phyloP scores from a whole-genome alignment of 2,113 vertebrate species.

The Melospiza georgiana region DNA sequence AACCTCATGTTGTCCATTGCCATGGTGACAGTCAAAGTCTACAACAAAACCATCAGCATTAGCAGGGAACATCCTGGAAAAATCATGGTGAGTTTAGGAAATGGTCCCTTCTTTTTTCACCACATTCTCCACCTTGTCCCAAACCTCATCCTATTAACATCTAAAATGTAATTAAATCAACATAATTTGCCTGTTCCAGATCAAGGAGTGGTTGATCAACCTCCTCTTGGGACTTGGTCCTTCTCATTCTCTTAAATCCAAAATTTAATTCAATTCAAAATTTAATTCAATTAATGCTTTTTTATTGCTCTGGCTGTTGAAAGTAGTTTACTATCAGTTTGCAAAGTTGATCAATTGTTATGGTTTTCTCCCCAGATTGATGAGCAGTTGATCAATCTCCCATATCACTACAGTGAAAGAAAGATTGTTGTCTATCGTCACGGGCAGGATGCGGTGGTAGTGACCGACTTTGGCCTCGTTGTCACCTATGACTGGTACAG shows the following conservation, averaged over 20 bases:
- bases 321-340: background rate
- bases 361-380: conserved; percentile 51
- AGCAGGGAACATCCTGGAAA: conserved; percentile 16
- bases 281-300: rapidly evolving
- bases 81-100: conserved; percentile 31
- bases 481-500: conserved; percentile 76
- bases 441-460: conserved; percentile 44
- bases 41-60: conserved; percentile 46
- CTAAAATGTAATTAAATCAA: background rate
- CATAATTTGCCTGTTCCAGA: background rate
- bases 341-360: background rate
- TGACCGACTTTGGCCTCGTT: conserved; percentile 73
- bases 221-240: background rate
- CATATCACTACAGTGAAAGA: background rate
- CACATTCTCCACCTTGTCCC: background rate
- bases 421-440: conserved; percentile 53
- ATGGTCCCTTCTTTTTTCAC: rapidly evolving
- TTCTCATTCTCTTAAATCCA: background rate
- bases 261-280: background rate
- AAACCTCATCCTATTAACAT: background rate
- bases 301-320: background rate
- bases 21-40: conserved; percentile 69
- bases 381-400: conserved; percentile 69
- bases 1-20: conserved; percentile 38
- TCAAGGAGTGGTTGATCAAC: background rate